These are phyloP conservation scores for Notodromas monacha DNA, from an alignment of 2,888 invertebrate genomes.

Conservation along the genomic window DNA sequence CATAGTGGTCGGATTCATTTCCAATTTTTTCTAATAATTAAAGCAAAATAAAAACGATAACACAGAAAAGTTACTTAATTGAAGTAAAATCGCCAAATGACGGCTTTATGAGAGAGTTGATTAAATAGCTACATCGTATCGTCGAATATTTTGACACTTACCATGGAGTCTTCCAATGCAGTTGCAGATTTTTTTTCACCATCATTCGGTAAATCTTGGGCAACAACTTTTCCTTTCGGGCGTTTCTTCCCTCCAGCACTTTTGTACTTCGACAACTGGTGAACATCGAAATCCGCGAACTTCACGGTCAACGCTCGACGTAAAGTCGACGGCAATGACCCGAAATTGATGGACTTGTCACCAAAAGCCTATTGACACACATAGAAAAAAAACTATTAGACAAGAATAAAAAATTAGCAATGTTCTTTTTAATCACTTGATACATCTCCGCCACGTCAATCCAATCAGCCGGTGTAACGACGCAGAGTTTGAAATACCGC, in stretches of 20 bases:
- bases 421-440: too few species aligned
- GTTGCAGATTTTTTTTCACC: too few species aligned
- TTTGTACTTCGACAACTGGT: conserved; percentile 16
- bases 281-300: conserved; percentile 18
- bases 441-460: conserved; percentile 18
- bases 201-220: not conserved
- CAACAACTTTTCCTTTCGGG: not conserved
- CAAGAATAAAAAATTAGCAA: conserved; percentile 7
- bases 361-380: too few species aligned
- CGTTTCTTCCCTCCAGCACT: conserved; percentile 5
- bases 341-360: too few species aligned
- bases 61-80: too few species aligned
- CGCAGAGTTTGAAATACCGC: conserved; percentile 16
- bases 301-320: conserved; percentile 16
- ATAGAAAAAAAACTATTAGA: conserved; percentile 11
- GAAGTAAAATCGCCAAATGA: too few species aligned
- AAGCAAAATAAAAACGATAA: conserved; percentile 2
- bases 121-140: too few species aligned
- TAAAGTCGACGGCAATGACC: conserved; percentile 16
- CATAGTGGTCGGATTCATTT: too few species aligned
- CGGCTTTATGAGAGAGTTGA: too few species aligned
- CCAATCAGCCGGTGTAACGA: conserved; percentile 19
- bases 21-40: conserved; percentile 7
- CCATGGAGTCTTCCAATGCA: too few species aligned
- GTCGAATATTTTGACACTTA: too few species aligned